Conservation (phyloP, 2,797 vertebrate genomes). For the Falco naumanni region DNA sequence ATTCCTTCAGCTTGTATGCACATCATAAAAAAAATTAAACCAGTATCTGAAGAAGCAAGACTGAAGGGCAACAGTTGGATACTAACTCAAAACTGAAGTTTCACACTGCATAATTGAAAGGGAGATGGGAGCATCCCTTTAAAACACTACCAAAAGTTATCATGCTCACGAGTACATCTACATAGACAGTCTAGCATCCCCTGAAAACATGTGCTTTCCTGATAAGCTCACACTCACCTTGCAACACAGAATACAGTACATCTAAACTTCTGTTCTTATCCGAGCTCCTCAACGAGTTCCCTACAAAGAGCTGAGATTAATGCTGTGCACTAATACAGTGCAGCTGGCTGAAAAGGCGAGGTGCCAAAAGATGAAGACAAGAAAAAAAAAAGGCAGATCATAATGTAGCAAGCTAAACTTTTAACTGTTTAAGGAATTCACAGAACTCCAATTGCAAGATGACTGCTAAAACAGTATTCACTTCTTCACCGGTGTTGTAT, state of each 20-base stretch:
- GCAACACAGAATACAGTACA: not conserved
- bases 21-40: not conserved
- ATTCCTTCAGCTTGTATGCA: not conserved
- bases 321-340: not conserved
- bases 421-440: not conserved
- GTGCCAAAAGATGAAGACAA: not conserved
- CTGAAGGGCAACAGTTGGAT: not conserved
- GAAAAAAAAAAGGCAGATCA: not conserved
- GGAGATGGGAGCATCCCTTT: not conserved
- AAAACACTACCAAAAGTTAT: not conserved
- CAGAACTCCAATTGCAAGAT: not conserved
- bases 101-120: not conserved
- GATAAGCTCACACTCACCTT: not conserved
- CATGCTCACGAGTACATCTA: not conserved
- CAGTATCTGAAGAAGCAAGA: not conserved
- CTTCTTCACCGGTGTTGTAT: not conserved
- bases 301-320: not conserved
- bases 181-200: not conserved
- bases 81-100: not conserved
- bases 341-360: not conserved
- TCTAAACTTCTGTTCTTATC: not conserved
- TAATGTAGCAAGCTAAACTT: not conserved
- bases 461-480: not conserved
- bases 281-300: not conserved
- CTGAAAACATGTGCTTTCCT: not conserved